These are phyloP conservation scores for Drosophila rhopaloa DNA, from an alignment of 1,140 invertebrate genomes.

Conservation along the genomic window DNA sequence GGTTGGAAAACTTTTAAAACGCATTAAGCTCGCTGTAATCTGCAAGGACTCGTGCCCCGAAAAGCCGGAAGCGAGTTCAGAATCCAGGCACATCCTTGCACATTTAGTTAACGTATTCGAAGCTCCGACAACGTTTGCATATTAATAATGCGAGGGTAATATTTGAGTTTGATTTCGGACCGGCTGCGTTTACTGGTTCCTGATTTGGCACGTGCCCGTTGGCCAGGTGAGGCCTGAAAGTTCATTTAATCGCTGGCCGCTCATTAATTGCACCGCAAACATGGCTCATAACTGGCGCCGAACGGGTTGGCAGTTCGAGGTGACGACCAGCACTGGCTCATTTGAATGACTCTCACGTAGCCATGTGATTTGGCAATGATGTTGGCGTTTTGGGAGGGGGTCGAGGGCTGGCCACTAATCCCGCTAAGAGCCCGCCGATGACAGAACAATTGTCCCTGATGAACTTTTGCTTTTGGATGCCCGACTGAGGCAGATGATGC, in stretches of 20 bases:
- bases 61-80: constrained; percentile 30
- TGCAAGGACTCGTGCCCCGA: constrained; percentile 16
- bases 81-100: constrained; percentile 28
- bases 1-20: constrained; percentile 63
- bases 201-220: constrained; percentile 48
- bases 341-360: constrained; percentile 61
- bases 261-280: constrained; percentile 65
- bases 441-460: constrained; percentile 44
- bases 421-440: constrained; percentile 23
- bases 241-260: constrained; percentile 49
- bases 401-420: constrained; percentile 31
- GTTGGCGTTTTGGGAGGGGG: constrained; percentile 3
- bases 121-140: constrained; percentile 64
- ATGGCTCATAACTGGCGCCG: constrained; percentile 26
- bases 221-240: constrained; percentile 32
- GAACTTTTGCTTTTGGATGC: neutral
- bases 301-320: constrained; percentile 38
- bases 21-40: constrained; percentile 73
- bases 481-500: neutral
- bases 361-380: constrained; percentile 9
- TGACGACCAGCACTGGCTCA: constrained; percentile 1
- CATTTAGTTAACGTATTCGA: constrained; percentile 64
- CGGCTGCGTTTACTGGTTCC: constrained; percentile 28
- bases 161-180: constrained; percentile 40
- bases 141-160: constrained; percentile 64